A percentile compares a stretch with the other conserved stretches of the same genome.
Conservation (phyloP, 2,888 invertebrate genomes). For the Syritta pipiens region DNA sequence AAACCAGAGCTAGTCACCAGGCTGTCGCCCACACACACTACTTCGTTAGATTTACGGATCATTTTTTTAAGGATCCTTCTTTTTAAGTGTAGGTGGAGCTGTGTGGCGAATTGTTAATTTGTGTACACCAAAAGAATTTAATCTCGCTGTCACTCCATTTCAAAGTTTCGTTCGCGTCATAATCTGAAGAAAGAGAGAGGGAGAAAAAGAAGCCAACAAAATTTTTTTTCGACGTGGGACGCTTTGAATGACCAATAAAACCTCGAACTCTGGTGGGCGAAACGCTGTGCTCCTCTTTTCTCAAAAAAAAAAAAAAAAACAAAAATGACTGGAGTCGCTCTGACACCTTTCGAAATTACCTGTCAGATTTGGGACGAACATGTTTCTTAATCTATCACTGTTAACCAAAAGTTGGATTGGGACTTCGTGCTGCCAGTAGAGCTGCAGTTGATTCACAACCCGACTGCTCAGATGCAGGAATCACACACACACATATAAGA, state of each 20-base stretch:
- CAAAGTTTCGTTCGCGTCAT: conserved; percentile 4
- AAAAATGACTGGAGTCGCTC: conserved; percentile 22
- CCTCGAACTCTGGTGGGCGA: conserved; percentile 18
- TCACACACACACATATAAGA: background rate
- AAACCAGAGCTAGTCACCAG: too few species aligned
- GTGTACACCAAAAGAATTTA: conserved; percentile 5
- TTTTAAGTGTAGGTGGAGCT: too few species aligned
- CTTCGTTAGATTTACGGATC: too few species aligned
- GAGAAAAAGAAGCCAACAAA: conserved; percentile 9
- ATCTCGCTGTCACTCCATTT: conserved; percentile 33
- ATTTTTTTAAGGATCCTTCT: too few species aligned
- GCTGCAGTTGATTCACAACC: conserved; percentile 16
- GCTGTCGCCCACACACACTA: too few species aligned
- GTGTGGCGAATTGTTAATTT: conserved; percentile 18
- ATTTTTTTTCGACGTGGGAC: conserved; percentile 12
- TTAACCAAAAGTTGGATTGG: background rate
- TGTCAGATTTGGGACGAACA: conserved; percentile 32
- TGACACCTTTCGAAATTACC: conserved; percentile 46
- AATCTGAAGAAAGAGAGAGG: too few species aligned
- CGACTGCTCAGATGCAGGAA: conserved; percentile 22
- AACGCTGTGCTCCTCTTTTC: background rate
- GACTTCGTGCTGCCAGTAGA: background rate
- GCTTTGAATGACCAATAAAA: conserved; percentile 10
- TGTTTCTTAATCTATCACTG: conserved; percentile 37
- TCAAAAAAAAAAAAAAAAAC: too few species aligned